A percentile compares a stretch with the other conserved stretches of the same genome.
phyloP scores from a whole-genome alignment of 2,888 invertebrate species.

The Uloborus plumipes region DNA sequence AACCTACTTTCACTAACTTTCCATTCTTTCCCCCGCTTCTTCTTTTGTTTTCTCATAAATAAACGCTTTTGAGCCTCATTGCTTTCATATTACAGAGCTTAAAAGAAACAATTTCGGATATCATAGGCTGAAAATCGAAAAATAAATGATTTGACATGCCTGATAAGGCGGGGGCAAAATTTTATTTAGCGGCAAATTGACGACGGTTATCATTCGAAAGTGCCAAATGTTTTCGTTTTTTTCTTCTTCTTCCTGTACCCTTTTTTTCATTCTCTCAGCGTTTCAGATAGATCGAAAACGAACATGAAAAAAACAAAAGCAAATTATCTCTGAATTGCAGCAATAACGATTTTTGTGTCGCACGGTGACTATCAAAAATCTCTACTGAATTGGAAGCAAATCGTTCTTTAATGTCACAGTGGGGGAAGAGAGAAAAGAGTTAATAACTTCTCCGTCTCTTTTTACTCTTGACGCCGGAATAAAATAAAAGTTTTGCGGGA shows the following conservation, averaged over 20 bases:
- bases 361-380: slow-evolving; percentile 16
- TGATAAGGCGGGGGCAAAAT: slow-evolving; percentile 61
- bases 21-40: slow-evolving; percentile 8
- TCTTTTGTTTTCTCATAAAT: slow-evolving; percentile 61
- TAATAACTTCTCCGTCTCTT: too few relatives aligned
- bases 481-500: too few relatives aligned
- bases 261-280: slow-evolving; percentile 14
- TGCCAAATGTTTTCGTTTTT: slow-evolving; percentile 13
- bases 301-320: slow-evolving; percentile 34
- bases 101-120: slow-evolving; percentile 59
- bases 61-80: slow-evolving; percentile 62
- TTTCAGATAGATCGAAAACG: slow-evolving; percentile 11
- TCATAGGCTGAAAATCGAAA: slow-evolving; percentile 56
- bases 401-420: not conserved
- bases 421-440: too few relatives aligned
- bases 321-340: slow-evolving; percentile 55
- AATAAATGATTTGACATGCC: slow-evolving; percentile 63
- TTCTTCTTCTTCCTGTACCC: slow-evolving; percentile 10
- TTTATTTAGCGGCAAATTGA: slow-evolving; percentile 63
- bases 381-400: slow-evolving; percentile 35
- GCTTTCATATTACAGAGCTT: slow-evolving; percentile 60
- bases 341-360: slow-evolving; percentile 34
- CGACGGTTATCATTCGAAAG: slow-evolving; percentile 52
- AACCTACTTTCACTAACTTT: not conserved
- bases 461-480: too few relatives aligned